Evolutionary conservation across 2,888 invertebrate species (phyloP).

Genomic region (Diaprepes abbreviatus): DNA sequence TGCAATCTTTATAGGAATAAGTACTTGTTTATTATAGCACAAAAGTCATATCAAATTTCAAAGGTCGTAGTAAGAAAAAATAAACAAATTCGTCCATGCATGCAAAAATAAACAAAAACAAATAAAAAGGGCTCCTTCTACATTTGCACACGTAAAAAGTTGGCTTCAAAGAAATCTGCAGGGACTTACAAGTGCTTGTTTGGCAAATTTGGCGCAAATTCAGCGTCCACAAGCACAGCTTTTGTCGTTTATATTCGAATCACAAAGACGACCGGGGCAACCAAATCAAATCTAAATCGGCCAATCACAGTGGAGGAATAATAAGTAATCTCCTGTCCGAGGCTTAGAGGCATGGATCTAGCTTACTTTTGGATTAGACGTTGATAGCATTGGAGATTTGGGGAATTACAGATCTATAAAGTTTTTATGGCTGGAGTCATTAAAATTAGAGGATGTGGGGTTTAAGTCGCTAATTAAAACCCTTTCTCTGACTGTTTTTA

Average conservation of each 20-base stretch:
- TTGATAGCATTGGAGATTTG: constrained; percentile 43
- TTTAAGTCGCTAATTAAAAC: too few species aligned
- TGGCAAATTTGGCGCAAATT: constrained; percentile 51
- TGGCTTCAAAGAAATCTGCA: constrained; percentile 28
- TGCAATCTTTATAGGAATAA: too few species aligned
- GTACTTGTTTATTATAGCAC: too few species aligned
- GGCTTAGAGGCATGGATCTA: constrained; percentile 24
- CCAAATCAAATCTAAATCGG: constrained; percentile 65
- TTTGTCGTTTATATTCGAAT: constrained; percentile 61
- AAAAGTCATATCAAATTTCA: too few species aligned
- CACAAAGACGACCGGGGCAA: constrained; percentile 61
- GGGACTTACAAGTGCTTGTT: constrained; percentile 46
- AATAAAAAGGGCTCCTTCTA: constrained; percentile 18
- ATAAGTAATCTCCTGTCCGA: constrained; percentile 18
- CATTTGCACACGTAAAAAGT: constrained; percentile 41
- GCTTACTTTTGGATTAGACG: constrained; percentile 40
- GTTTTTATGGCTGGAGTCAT: neutral
- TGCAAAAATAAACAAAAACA: constrained; percentile 1
- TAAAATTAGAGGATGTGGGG: neutral
- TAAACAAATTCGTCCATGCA: neutral
- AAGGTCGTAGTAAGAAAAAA: too few species aligned
- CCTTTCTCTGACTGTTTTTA: too few species aligned
- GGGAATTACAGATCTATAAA: constrained; percentile 33
- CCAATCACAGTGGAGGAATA: constrained; percentile 57
- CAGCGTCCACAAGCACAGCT: constrained; percentile 47